Percentiles rank a stretch among this genome's conserved stretches.
phyloP scores from a whole-genome alignment of 2,888 invertebrate genomes.

The Glaucopsyche alexis region DNA sequence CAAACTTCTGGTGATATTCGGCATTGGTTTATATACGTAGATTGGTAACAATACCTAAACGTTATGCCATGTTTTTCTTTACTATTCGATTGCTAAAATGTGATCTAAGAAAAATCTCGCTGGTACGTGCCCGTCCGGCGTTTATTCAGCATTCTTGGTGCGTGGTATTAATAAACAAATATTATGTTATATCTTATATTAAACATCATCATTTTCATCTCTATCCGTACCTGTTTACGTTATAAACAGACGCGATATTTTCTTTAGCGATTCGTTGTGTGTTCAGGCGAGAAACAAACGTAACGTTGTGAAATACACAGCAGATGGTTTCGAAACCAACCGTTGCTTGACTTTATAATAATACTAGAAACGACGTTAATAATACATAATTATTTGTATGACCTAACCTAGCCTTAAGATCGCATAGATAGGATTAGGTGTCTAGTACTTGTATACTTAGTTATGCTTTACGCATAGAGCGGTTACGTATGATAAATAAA shows the following conservation, averaged over 20 bases:
- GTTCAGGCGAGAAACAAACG: neutral
- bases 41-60: no score
- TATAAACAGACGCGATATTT: neutral
- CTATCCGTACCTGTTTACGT: no score
- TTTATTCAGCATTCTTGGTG: neutral
- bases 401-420: slow-evolving; percentile 12
- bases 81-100: no score
- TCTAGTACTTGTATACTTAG: slow-evolving; percentile 3
- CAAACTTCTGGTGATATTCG: no score
- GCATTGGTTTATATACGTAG: no score
- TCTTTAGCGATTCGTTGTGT: neutral
- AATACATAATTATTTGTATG: slow-evolving; percentile 16
- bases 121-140: neutral
- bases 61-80: no score
- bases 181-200: neutral
- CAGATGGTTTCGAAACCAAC: slow-evolving; percentile 1
- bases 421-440: neutral
- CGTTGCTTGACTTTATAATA: slow-evolving; percentile 4
- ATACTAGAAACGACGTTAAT: neutral
- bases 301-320: neutral
- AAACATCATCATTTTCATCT: no score
- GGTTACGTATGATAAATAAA: neutral
- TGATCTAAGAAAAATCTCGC: neutral
- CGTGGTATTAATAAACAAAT: slow-evolving; percentile 2
- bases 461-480: neutral